Conservation (phyloP, 2,888 invertebrate genomes). For the Patella caerulea region DNA sequence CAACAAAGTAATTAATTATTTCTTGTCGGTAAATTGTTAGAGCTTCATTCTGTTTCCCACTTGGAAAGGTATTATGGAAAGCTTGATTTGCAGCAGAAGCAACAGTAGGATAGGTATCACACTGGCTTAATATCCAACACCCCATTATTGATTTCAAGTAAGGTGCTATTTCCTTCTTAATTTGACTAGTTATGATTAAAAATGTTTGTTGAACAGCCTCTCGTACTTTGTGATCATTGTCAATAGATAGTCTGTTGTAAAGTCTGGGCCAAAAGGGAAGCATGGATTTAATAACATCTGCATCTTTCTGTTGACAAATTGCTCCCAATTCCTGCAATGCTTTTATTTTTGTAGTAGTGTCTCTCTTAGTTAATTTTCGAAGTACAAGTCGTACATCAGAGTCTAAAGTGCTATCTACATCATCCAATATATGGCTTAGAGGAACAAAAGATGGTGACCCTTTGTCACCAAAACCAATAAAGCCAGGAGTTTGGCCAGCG, state of each 20-base stretch:
- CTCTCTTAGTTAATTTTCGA: slow-evolving; percentile 91
- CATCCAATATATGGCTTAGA: slow-evolving; percentile 72
- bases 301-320: slow-evolving; percentile 79
- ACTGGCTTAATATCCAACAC: slow-evolving; percentile 87
- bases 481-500: slow-evolving; percentile 72
- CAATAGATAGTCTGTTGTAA: slow-evolving; percentile 83
- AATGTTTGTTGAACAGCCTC: slow-evolving; percentile 85
- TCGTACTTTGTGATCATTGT: slow-evolving; percentile 86
- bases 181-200: slow-evolving; percentile 76
- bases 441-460: slow-evolving; percentile 78
- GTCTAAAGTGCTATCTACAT: slow-evolving; percentile 78
- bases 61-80: slow-evolving; percentile 83
- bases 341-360: slow-evolving; percentile 91
- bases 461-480: slow-evolving; percentile 79
- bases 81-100: slow-evolving; percentile 80
- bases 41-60: slow-evolving; percentile 83
- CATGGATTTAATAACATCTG: slow-evolving; percentile 79
- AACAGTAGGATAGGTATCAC: slow-evolving; percentile 89
- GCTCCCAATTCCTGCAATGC: slow-evolving; percentile 86
- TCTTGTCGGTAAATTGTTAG: slow-evolving; percentile 87
- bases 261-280: slow-evolving; percentile 88
- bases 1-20: slow-evolving; percentile 81
- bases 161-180: slow-evolving; percentile 84
- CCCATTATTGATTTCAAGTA: slow-evolving; percentile 84
- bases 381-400: slow-evolving; percentile 84